Base-by-base conservation (phyloP, 2,888 invertebrate genomes). In the Tachina grossa region DNA sequence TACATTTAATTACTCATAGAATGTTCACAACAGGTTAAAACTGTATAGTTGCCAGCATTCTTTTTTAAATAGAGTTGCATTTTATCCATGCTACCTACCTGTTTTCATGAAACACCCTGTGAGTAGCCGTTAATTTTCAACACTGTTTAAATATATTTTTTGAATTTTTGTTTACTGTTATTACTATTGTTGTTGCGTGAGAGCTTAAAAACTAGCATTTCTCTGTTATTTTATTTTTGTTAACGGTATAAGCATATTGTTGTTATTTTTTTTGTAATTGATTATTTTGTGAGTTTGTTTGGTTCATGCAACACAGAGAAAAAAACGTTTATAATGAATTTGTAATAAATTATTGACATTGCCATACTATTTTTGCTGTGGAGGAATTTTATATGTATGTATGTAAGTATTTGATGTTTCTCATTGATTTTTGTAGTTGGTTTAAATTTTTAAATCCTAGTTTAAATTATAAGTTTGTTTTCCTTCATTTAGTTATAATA, bases 221-320 rank as follows among this genome's bases (percentile, higher is more conserved):
- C n/a, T 81, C 49, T 53, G 11, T 71, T 66, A 59, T 13, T 53
- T 53, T 72, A 11, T 47, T 45, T 43, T 82, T 71, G n/a, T 51
- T 72, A 72, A 81, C 61, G 77, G 65, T 81, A 61, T 66, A 85
- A 81, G 81, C 81, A 77, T 72, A 66, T 77, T 72, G 66, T 77
- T 55, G 22, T 66, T 83, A 74, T 75, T 55, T 53, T 10, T 16
- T 71, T 14, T 74, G 22, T 69, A 69, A 61, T 81, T 83, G 63
- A 57, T 59, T 82, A 74, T 63, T 78, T 57, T 57, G 31, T 65
- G 59, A 51, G 72, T 80, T 77, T 51, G 45, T 63, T 72, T 65
- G 65, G 63, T 69, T 83, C 85, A 85, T 85, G 85, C 85, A 82
- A 85, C 85, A 85, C 66, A 85, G 83, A 85, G 81, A 82, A 82